These are phyloP conservation scores for Pseudocheirus occidentalis DNA, from an alignment of 2,797 vertebrate genomes.

Conservation along the genomic window DNA sequence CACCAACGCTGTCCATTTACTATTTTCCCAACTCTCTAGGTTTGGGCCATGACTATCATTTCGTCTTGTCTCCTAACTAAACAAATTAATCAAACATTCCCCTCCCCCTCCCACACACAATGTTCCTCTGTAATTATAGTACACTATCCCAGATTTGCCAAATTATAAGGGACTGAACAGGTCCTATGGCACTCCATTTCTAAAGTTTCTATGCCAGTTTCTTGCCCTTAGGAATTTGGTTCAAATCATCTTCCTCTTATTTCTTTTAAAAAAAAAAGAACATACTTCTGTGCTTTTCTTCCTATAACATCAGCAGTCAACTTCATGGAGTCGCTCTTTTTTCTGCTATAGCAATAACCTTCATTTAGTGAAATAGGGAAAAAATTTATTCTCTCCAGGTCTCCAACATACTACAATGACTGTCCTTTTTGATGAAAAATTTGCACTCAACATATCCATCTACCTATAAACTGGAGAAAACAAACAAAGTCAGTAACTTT, in stretches of 20 bases:
- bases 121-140: neutral
- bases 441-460: constrained; percentile 18
- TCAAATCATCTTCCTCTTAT: neutral
- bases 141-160: neutral
- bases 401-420: constrained; percentile 2
- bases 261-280: neutral
- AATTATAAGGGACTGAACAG: neutral
- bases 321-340: constrained; percentile 41
- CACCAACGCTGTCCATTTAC: neutral
- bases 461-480: constrained; percentile 32
- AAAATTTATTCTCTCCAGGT: constrained; percentile 47
- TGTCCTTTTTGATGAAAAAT: neutral
- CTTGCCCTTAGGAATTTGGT: neutral
- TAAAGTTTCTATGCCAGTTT: neutral
- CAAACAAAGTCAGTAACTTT: neutral
- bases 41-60: neutral
- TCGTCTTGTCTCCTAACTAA: neutral
- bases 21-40: neutral
- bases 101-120: neutral
- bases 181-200: neutral
- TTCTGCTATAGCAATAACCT: constrained; percentile 40
- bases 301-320: neutral
- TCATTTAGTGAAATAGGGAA: constrained; percentile 27
- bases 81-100: neutral
- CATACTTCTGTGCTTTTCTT: constrained; percentile 36